phyloP scores from a whole-genome alignment of 2,113 vertebrate species.

The Aegypius monachus region DNA sequence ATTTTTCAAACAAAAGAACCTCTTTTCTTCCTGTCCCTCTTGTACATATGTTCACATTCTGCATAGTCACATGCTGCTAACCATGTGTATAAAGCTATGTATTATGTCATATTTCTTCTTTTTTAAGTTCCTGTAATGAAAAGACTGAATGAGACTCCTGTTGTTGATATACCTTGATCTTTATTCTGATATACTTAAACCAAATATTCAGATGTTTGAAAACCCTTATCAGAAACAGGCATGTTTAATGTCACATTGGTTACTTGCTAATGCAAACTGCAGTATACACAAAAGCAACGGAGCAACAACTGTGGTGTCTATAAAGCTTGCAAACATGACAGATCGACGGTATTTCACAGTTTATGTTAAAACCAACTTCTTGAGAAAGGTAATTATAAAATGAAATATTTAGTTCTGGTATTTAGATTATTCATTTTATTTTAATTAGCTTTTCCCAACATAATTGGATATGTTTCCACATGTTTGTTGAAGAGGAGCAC shows the following conservation, averaged over 20 bases:
- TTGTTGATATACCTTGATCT: neutral
- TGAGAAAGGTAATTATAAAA: conserved; percentile 71
- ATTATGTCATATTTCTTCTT: neutral
- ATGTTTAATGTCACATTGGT: conserved; percentile 52
- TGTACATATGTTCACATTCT: neutral
- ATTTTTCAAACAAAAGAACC: neutral
- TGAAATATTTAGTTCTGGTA: conserved; percentile 54
- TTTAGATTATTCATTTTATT: conserved; percentile 63
- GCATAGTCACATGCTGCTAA: neutral
- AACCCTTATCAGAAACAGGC: neutral
- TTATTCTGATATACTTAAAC: conserved; percentile 6
- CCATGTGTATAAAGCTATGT: neutral
- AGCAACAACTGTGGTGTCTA: conserved; percentile 35
- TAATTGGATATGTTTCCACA: conserved; percentile 53
- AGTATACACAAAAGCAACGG: conserved; percentile 30
- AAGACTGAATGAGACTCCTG: neutral
- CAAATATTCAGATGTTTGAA: conserved; percentile 19
- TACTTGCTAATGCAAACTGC: conserved; percentile 66
- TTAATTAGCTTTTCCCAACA: conserved; percentile 66
- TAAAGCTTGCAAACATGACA: conserved; percentile 50
- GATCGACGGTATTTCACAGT: conserved; percentile 61
- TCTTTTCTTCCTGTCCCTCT: neutral
- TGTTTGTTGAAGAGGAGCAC: conserved; percentile 17
- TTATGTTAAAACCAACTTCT: conserved; percentile 69
- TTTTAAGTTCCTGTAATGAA: neutral